phyloP scores from a whole-genome alignment of 2,113 vertebrate genomes.

The Ornithorhynchus anatinus region DNA sequence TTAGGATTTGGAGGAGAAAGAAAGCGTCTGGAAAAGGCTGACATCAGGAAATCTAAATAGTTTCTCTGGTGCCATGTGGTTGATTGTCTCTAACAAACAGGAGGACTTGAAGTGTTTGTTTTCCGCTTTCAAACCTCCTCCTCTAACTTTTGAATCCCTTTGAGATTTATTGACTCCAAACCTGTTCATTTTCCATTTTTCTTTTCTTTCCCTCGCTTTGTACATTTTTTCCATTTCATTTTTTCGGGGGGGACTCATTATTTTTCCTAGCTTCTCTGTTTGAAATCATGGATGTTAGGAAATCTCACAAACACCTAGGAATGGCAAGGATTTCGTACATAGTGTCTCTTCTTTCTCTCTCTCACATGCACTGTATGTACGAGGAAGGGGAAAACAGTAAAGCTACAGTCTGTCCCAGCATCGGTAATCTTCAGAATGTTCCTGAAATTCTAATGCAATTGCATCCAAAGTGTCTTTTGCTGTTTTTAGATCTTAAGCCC shows the following conservation, averaged over 20 bases:
- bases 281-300: neutral
- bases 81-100: too few relatives aligned
- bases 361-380: too few relatives aligned
- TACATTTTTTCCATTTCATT: too few relatives aligned
- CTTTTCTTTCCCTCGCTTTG: neutral
- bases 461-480: neutral
- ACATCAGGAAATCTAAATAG: neutral
- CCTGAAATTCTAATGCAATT: rapidly evolving
- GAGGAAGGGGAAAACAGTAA: too few relatives aligned
- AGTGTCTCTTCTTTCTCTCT: too few relatives aligned
- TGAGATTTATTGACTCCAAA: neutral
- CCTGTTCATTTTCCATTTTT: neutral
- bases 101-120: too few relatives aligned
- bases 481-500: neutral
- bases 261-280: neutral
- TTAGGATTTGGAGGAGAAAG: too few relatives aligned
- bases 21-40: neutral
- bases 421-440: neutral
- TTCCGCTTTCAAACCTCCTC: too few relatives aligned
- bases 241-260: too few relatives aligned
- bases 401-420: neutral
- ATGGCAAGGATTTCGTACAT: too few relatives aligned
- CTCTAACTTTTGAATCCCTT: neutral
- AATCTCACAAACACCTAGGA: too few relatives aligned
- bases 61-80: too few relatives aligned